A percentile compares a stretch with the other conserved stretches of the same genome.
phyloP scores from a whole-genome alignment of 2,113 vertebrate species.

The Sialia sialis region DNA sequence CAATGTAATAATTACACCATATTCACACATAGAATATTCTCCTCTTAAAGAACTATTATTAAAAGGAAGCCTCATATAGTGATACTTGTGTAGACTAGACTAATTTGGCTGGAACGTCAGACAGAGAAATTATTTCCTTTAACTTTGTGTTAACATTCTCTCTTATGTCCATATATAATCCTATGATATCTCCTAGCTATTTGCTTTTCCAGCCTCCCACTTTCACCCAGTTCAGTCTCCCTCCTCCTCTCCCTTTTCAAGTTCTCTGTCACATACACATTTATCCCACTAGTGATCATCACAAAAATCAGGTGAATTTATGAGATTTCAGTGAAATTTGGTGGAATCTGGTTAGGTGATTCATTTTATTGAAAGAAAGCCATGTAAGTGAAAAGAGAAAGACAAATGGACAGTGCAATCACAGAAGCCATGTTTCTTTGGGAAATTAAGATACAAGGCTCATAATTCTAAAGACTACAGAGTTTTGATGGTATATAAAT shows the following conservation, averaged over 20 bases:
- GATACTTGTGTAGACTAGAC: background rate
- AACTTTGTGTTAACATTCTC: background rate
- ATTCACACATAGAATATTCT: background rate
- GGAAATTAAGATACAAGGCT: background rate
- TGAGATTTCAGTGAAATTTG: background rate
- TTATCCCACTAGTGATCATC: background rate
- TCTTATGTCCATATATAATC: background rate
- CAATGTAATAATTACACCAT: background rate
- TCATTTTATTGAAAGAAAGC: background rate
- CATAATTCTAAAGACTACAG: background rate
- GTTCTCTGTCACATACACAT: background rate
- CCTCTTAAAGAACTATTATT: background rate
- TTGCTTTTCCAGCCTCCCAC: background rate
- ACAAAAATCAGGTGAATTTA: background rate
- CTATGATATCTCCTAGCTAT: background rate
- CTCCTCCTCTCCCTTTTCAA: background rate
- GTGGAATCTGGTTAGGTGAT: background rate
- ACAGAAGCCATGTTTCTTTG: background rate
- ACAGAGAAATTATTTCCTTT: background rate
- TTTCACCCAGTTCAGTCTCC: background rate
- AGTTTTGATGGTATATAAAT: background rate
- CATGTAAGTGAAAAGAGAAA: background rate
- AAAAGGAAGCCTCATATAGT: background rate
- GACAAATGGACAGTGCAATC: background rate
- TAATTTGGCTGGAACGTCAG: background rate